phyloP scores from a whole-genome alignment of 2,888 invertebrate species.

The Thera obeliscata region DNA sequence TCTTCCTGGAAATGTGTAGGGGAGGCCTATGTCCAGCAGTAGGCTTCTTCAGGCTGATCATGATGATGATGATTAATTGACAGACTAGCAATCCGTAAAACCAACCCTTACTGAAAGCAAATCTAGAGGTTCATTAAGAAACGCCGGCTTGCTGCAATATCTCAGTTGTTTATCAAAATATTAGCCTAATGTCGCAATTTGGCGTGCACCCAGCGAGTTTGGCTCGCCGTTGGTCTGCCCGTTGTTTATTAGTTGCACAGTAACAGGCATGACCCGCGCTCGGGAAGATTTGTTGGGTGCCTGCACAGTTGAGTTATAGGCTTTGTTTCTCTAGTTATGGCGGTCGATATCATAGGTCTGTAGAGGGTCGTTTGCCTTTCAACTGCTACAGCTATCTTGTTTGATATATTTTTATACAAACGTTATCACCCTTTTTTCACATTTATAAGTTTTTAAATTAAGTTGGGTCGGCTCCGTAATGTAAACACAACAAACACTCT shows the following conservation, averaged over 20 bases:
- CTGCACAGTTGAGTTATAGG: conserved; percentile 53
- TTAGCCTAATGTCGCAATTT: conserved; percentile 64
- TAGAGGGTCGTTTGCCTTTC: conserved; percentile 7
- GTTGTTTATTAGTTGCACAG: conserved; percentile 46
- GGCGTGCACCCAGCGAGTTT: conserved; percentile 59
- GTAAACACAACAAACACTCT: too few relatives aligned
- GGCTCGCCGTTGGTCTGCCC: conserved; percentile 46
- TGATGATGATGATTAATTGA: too few relatives aligned
- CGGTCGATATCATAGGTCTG: conserved; percentile 15
- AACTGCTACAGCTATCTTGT: neutral
- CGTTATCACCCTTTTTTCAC: too few relatives aligned
- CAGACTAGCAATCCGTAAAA: too few relatives aligned
- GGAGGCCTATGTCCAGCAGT: too few relatives aligned
- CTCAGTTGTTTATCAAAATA: conserved; percentile 57
- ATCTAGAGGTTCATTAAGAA: conserved; percentile 19
- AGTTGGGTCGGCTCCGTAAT: too few relatives aligned
- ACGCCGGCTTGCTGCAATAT: conserved; percentile 19
- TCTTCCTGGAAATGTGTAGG: too few relatives aligned
- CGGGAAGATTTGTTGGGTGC: conserved; percentile 56
- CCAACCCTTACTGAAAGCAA: neutral
- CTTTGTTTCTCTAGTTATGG: conserved; percentile 48
- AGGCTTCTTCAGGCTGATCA: too few relatives aligned
- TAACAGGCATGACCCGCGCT: conserved; percentile 40
- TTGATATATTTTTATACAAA: too few relatives aligned
- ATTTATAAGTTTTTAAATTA: too few relatives aligned